Evolutionary conservation across 2,888 invertebrate species (phyloP).

Genomic region (Apotomis betuletana): DNA sequence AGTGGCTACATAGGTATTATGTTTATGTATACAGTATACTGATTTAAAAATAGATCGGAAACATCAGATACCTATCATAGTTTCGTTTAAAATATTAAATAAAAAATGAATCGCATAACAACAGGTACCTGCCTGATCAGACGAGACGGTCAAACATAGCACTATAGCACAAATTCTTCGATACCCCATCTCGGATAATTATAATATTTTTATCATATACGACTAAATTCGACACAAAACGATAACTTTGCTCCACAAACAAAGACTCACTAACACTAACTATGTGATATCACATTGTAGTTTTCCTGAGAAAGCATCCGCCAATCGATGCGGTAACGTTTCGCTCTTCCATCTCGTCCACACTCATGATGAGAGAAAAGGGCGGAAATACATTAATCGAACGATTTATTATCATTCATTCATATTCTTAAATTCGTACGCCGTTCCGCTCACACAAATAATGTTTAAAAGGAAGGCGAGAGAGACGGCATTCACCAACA

Average conservation of each 20-base stretch:
- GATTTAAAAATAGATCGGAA: no score
- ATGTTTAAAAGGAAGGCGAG: no score
- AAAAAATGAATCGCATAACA: not conserved
- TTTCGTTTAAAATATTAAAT: no score
- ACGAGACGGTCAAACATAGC: slow-evolving; percentile 42
- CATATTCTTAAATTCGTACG: no score
- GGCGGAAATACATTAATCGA: not conserved
- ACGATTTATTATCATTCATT: not conserved
- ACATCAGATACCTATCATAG: no score
- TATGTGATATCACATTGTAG: not conserved
- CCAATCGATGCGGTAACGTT: slow-evolving; percentile 5
- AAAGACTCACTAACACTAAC: slow-evolving; percentile 20
- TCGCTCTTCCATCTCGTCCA: slow-evolving; percentile 16
- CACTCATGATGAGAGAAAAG: not conserved
- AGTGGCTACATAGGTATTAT: no score
- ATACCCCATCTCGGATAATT: not conserved
- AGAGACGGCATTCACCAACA: no score
- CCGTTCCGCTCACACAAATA: no score
- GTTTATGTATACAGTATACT: no score
- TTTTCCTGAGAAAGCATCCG: not conserved
- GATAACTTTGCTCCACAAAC: slow-evolving; percentile 17
- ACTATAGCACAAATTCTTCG: not conserved
- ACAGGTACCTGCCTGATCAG: slow-evolving; percentile 44
- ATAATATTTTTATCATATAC: not conserved
- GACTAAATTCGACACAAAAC: not conserved